phyloP scores from a whole-genome alignment of 2,888 invertebrate species.

The Penaeus monodon region DNA sequence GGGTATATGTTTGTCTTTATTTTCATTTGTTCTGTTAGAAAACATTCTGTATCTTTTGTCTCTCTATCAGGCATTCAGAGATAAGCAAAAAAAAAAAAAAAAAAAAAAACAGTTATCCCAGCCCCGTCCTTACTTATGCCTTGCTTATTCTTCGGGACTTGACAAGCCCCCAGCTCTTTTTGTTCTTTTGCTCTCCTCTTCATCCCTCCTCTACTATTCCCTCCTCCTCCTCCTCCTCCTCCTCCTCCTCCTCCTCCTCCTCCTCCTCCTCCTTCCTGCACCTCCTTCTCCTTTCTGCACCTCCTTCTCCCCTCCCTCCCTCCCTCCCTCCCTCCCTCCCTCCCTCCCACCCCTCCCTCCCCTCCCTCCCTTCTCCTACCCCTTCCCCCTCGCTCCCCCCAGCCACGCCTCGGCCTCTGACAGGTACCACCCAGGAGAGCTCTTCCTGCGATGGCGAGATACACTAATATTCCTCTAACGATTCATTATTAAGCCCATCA shows the following conservation, averaged over 20 bases:
- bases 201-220: not conserved
- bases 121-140: too few relatives aligned
- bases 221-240: not conserved
- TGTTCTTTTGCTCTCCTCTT: not conserved
- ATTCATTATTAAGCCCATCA: too few relatives aligned
- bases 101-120: too few relatives aligned
- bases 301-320: not conserved
- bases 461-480: too few relatives aligned
- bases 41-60: too few relatives aligned
- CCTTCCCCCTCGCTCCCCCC: constrained; percentile 5
- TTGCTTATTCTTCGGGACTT: too few relatives aligned
- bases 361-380: not conserved
- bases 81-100: too few relatives aligned
- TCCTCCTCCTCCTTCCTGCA: not conserved
- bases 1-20: too few relatives aligned
- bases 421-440: not conserved
- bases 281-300: not conserved
- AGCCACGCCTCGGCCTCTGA: constrained; percentile 4
- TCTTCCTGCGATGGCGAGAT: too few relatives aligned
- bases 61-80: too few relatives aligned
- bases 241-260: not conserved
- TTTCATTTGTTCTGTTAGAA: too few relatives aligned
- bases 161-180: not conserved
- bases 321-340: not conserved
- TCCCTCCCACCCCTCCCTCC: not conserved